Evolutionary conservation across 2,888 invertebrate species (phyloP), one percentile per base, ranked within the genome.

Genomic region (Diabrotica balteata): DNA sequence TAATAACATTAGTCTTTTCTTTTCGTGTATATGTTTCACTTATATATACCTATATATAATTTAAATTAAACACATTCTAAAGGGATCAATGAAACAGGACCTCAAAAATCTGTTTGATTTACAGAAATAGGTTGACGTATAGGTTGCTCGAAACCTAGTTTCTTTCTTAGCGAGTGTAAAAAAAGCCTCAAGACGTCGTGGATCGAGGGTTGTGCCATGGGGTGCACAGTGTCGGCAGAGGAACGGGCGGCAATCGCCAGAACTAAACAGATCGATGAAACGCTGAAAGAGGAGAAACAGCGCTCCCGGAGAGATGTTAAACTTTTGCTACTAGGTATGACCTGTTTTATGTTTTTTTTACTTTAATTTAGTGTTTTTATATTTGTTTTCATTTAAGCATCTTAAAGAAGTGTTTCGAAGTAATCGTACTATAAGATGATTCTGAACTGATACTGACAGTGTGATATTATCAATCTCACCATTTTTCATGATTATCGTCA

Each of bases 221-320:
- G 98, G 88, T 98, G 98, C 90, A 96, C 98, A 86, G 95, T 98
- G 92, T 98, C 97, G 87, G 97, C 98, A 81, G 98, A 99, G 88
- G 98, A 99, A 89, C 91, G 98, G 87, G 96, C 96, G 84, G 98
- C 98, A 83, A 91, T 96, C 86, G 98, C 97, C 86, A 91, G 98
- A 86, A 97, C 95, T 88, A 95, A 95, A 87, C 93, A 94, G 86
- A 98, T 99, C 84, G 98, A 99, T 88, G 96, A 95, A 86, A 95
- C 95, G 86, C 89, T 99, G 80, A 98, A 98, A 86, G 98, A 98
- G 86, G 98, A 98, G 87, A 97, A 97, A 78, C 93, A 98, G 82
- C 96, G 96, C 86, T 97, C 98, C 72, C 97, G 97, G 82, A 97
- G 98, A 88, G 99, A 99, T 88, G 98, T 99, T 85, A 99, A 99